Evolutionary conservation across 2,888 invertebrate species (phyloP), one percentile per base, ranked within the genome.

Genomic region (Heliconius ismenius): DNA sequence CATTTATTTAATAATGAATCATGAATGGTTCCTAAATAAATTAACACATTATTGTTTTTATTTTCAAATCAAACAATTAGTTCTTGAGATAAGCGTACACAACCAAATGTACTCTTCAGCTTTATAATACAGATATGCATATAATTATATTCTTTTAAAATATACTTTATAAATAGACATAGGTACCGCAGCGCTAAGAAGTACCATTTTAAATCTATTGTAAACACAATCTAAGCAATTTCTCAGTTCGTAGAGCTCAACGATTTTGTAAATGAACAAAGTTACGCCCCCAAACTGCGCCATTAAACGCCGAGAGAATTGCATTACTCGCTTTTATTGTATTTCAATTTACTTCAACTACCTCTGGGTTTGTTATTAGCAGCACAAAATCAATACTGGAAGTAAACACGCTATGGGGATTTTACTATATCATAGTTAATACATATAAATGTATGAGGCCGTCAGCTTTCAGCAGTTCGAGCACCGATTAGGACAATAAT

Each of bases 291-390:
- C 84, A 82, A 82, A 89, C 85, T 86, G 84, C 82, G 87, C 88
- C 78, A 89, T 91, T 91, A 89, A 82, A 84, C 83, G 84, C 84
- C 84, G 83, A 81, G 83, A 85, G 85, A 88, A 90, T 91, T 89
- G 88, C 87, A 85, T 86, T 82, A 84, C 85, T 79, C 82, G 78
- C 83, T 79, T 83, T 85, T 86, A 87, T 87, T 86, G 86, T 88
- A 90, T 89, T 84, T 88, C 85, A 87, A 88, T 91, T 87, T 87
- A 88, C 85, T 83, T 70, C 64, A 65, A 75, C 75, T 70, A 73
- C 77, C 62, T 73, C 73, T 36, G 58, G 77, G 69, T 78, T 62
- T 62, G 39, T 73, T 62, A 73, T 73, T 73, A 62, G 62, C 18
- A 39, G 39, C 36, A 62, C 36, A 62, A 73, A 73, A 73, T 62